Evolutionary conservation across 2,888 invertebrate genomes (phyloP).

Genomic region (Osmoderma eremita): DNA sequence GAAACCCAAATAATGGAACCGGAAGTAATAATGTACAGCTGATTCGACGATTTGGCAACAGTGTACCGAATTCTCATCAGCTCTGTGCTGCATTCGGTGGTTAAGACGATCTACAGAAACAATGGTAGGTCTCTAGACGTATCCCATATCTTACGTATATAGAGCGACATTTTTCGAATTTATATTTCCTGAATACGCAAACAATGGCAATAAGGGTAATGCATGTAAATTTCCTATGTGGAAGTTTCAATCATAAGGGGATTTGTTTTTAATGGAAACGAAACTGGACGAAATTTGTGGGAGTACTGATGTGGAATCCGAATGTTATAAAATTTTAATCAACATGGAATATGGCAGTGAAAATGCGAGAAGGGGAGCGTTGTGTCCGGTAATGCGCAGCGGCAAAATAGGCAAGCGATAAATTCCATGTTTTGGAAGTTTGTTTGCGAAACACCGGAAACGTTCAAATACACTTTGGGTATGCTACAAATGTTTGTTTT

Average conservation of each 20-base stretch:
- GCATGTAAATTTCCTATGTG: slow-evolving; percentile 1
- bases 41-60: no score
- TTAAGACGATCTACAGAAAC: no score
- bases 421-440: slow-evolving; percentile 12
- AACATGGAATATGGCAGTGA: slow-evolving; percentile 15
- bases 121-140: no score
- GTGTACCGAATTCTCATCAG: no score
- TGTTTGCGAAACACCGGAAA: slow-evolving; percentile 4
- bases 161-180: no score
- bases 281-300: slow-evolving; percentile 14
- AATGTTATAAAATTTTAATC: slow-evolving; percentile 30
- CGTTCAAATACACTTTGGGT: neutral
- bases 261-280: slow-evolving; percentile 25
- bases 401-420: slow-evolving; percentile 29
- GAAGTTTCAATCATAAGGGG: slow-evolving; percentile 10
- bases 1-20: no score
- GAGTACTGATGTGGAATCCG: slow-evolving; percentile 16
- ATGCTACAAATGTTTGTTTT: no score
- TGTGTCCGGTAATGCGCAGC: slow-evolving; percentile 13
- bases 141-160: no score
- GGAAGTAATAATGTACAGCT: no score
- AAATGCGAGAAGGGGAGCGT: slow-evolving; percentile 5
- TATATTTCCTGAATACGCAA: neutral
- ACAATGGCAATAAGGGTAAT: neutral
- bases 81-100: no score